A percentile compares a stretch with the other conserved stretches of the same genome.
Conservation (phyloP, 2,113 vertebrate genomes). For the Podocnemis expansa region DNA sequence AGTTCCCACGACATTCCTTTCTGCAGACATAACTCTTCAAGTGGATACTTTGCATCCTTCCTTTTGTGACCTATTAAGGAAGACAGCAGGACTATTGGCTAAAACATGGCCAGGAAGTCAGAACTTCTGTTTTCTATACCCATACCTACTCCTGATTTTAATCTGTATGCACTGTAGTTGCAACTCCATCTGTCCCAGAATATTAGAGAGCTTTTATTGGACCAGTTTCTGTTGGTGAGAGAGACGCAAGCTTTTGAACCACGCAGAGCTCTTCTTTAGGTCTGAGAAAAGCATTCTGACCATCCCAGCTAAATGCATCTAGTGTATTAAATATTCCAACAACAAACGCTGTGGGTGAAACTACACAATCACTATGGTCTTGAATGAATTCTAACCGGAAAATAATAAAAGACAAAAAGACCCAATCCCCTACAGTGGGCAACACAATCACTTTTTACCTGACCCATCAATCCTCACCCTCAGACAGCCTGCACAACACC, state of each 20-base stretch:
- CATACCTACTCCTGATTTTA: neutral
- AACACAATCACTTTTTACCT: neutral
- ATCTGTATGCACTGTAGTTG: neutral
- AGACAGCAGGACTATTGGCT: accelerated
- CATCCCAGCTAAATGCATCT: neutral
- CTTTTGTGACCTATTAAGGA: neutral
- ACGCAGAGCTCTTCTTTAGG: neutral
- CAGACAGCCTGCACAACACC: neutral
- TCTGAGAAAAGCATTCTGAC: neutral
- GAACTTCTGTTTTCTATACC: neutral
- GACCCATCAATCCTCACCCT: neutral
- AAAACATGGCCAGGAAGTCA: neutral
- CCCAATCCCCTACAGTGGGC: neutral
- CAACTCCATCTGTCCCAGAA: neutral
- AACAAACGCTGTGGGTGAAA: neutral
- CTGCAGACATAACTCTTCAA: neutral
- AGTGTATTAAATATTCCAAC: neutral
- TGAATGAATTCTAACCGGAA: neutral
- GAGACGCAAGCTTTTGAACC: neutral
- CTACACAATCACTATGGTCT: neutral
- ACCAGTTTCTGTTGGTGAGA: neutral
- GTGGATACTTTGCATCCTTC: neutral
- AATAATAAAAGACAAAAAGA: neutral
- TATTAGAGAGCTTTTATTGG: neutral
- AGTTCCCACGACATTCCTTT: neutral